Evolutionary conservation across 2,888 invertebrate genomes (phyloP).

Genomic region (Agrilus biguttatus): DNA sequence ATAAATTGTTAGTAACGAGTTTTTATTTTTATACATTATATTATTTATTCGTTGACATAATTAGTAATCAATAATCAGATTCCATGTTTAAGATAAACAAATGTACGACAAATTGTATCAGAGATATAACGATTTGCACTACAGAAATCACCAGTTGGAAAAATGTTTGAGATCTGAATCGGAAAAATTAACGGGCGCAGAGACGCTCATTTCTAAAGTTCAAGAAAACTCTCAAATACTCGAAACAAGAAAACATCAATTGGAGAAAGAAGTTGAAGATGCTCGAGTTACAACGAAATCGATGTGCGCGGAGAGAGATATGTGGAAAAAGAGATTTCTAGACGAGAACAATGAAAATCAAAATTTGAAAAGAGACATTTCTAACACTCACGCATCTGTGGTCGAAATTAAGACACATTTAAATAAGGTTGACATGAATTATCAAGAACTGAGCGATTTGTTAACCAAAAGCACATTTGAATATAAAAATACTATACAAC

Average conservation of each 20-base stretch:
- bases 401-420: not conserved
- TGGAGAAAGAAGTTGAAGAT: not conserved
- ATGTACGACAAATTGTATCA: too few relatives aligned
- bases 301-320: not conserved
- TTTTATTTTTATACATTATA: too few relatives aligned
- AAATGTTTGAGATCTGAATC: too few relatives aligned
- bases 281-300: not conserved
- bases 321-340: conserved; percentile 5
- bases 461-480: not conserved
- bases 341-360: conserved; percentile 3
- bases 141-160: too few relatives aligned
- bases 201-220: too few relatives aligned
- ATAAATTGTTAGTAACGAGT: too few relatives aligned
- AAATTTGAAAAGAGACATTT: conserved; percentile 1
- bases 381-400: not conserved
- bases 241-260: not conserved
- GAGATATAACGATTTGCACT: too few relatives aligned
- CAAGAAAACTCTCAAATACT: not conserved
- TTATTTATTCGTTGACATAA: too few relatives aligned
- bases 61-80: too few relatives aligned
- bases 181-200: too few relatives aligned
- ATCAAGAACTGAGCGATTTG: not conserved
- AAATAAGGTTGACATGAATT: not conserved
- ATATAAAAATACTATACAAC: not conserved
- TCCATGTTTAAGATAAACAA: too few relatives aligned